These are phyloP conservation scores for Lordiphosa stackelbergi DNA, from an alignment of 1,140 invertebrate genomes.

Conservation along the genomic window DNA sequence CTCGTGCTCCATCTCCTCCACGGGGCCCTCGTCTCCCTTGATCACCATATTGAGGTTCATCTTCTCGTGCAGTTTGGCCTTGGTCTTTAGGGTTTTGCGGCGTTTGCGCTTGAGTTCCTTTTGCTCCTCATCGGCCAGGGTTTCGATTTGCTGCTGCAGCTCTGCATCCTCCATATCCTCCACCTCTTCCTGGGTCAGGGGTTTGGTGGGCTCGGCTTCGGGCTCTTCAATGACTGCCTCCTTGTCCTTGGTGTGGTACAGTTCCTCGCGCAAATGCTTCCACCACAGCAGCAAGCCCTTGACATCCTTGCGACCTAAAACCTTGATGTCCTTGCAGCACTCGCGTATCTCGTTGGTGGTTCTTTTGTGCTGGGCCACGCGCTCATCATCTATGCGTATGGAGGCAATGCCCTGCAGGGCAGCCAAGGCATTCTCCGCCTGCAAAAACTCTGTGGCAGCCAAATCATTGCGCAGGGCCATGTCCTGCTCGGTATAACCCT, in stretches of 20 bases:
- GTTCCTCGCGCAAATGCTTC: slow-evolving; percentile 83
- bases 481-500: slow-evolving; percentile 95
- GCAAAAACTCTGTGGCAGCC: slow-evolving; percentile 88
- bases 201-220: slow-evolving; percentile 77
- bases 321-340: slow-evolving; percentile 98
- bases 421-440: slow-evolving; percentile 58
- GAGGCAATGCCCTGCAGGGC: slow-evolving; percentile 77
- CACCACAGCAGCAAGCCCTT: slow-evolving; percentile 88
- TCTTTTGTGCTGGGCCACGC: slow-evolving; percentile 86
- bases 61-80: slow-evolving; percentile 90
- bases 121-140: slow-evolving; percentile 84
- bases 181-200: slow-evolving; percentile 79
- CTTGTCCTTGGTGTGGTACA: slow-evolving; percentile 72
- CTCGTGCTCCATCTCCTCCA: slow-evolving; percentile 82
- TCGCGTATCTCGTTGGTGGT: slow-evolving; percentile 95
- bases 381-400: slow-evolving; percentile 90
- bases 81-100: slow-evolving; percentile 91
- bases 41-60: slow-evolving; percentile 97
- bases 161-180: slow-evolving; percentile 84
- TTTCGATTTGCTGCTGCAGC: slow-evolving; percentile 84
- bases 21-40: slow-evolving; percentile 92
- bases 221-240: slow-evolving; percentile 77
- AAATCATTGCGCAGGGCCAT: slow-evolving; percentile 88
- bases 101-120: slow-evolving; percentile 89
- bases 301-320: slow-evolving; percentile 95